These are phyloP conservation scores for Xerus inauris DNA, from an alignment of 2,113 vertebrate species.

Conservation along the genomic window DNA sequence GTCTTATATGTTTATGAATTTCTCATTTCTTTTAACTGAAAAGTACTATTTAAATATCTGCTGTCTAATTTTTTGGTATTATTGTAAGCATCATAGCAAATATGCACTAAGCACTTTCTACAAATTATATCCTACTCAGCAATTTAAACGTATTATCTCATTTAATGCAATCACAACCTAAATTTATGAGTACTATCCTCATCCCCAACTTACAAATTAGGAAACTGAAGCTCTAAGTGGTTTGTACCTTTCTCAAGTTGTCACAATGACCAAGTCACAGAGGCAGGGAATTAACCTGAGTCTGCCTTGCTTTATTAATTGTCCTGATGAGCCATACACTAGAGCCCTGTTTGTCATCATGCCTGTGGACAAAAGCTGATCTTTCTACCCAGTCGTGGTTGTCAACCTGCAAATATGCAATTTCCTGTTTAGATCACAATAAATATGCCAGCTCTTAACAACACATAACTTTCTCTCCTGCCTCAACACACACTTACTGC, in stretches of 20 bases:
- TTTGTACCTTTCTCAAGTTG: neutral
- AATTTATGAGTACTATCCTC: neutral
- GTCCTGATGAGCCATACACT: neutral
- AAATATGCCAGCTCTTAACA: neutral
- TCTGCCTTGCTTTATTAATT: neutral
- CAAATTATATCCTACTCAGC: neutral
- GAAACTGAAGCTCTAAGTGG: neutral
- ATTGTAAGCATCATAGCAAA: neutral
- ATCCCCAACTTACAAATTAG: neutral
- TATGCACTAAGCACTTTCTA: neutral
- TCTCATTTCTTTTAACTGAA: neutral
- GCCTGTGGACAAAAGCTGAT: neutral
- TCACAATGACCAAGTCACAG: neutral
- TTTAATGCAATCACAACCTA: neutral
- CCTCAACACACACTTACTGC: neutral
- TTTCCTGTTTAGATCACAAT: slow-evolving; percentile 27
- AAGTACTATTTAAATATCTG: neutral
- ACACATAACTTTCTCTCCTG: neutral
- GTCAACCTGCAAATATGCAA: slow-evolving; percentile 27
- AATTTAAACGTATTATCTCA: neutral
- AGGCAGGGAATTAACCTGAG: neutral
- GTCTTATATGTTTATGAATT: neutral
- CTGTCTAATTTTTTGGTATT: neutral
- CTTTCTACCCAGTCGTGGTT: neutral
- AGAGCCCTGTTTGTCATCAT: neutral